A percentile compares a stretch with the other conserved stretches of the same genome.
Conservation (phyloP, 2,888 invertebrate species). For the Mycogona germanica region DNA sequence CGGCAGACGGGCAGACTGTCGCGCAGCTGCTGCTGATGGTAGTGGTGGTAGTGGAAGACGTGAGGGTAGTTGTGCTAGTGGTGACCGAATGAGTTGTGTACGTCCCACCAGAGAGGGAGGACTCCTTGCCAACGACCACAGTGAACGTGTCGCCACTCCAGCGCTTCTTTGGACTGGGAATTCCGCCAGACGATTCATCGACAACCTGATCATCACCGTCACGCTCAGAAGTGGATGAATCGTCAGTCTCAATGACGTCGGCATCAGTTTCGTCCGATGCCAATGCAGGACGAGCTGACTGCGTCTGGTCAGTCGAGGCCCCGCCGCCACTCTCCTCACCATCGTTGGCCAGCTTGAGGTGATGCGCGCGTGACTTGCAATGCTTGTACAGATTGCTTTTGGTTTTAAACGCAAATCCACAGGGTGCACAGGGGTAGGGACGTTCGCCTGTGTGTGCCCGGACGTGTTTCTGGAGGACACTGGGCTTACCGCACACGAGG, state of each 20-base stretch:
- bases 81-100: neutral
- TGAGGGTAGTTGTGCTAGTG: neutral
- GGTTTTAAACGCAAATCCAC: slow-evolving; percentile 87
- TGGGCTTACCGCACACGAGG: slow-evolving; percentile 80
- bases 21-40: neutral
- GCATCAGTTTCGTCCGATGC: neutral
- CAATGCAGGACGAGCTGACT: neutral
- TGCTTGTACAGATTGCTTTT: slow-evolving; percentile 89
- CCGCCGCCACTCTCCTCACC: neutral
- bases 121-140: too few relatives aligned
- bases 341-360: slow-evolving; percentile 40
- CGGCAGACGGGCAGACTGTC: neutral
- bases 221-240: neutral
- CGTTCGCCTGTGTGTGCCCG: slow-evolving; percentile 86
- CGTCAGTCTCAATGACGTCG: neutral
- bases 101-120: too few relatives aligned
- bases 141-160: too few relatives aligned
- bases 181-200: too few relatives aligned
- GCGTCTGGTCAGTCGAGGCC: neutral
- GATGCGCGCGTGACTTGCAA: slow-evolving; percentile 55
- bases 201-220: neutral
- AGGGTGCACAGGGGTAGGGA: slow-evolving; percentile 77
- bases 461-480: slow-evolving; percentile 86
- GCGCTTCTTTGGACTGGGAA: too few relatives aligned
- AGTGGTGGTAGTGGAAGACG: neutral